These are phyloP conservation scores for Manacus vitellinus DNA, from an alignment of 2,113 vertebrate species.

Conservation along the genomic window DNA sequence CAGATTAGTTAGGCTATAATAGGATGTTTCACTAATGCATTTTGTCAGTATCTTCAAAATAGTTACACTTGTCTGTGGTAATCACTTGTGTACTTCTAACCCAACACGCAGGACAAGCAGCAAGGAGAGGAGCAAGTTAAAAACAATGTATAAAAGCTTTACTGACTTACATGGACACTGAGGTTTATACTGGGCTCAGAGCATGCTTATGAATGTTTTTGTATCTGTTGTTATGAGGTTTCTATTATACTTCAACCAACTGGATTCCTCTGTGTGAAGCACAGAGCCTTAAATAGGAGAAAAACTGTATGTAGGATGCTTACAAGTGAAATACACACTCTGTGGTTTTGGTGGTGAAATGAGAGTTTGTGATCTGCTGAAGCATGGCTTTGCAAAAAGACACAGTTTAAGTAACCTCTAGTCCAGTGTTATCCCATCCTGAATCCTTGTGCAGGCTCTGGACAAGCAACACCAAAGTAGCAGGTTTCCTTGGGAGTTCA, in stretches of 20 bases:
- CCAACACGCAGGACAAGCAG: background rate
- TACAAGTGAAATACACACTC: fast-evolving
- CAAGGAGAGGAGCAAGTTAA: background rate
- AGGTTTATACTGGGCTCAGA: background rate
- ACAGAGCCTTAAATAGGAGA: background rate
- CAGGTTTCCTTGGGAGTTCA: background rate
- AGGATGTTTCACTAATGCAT: slow-evolving; percentile 49
- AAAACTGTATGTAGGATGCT: background rate
- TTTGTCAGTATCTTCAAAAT: slow-evolving; percentile 53
- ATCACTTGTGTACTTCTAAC: background rate
- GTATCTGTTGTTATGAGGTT: background rate
- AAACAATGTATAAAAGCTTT: background rate
- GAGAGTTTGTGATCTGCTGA: background rate
- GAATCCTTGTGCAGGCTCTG: background rate
- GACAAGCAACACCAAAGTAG: background rate
- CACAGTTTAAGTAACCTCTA: background rate
- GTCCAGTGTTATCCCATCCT: background rate
- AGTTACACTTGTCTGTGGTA: background rate
- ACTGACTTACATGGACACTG: background rate
- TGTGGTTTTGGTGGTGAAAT: background rate
- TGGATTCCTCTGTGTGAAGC: background rate
- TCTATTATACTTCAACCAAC: background rate
- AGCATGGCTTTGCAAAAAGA: background rate
- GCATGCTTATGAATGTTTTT: background rate
- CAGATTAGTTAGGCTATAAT: slow-evolving; percentile 44